A percentile compares a stretch with the other conserved stretches of the same genome.
These are phyloP conservation scores for Poecilus cupreus DNA, from an alignment of 2,888 invertebrate species.

Conservation along the genomic window DNA sequence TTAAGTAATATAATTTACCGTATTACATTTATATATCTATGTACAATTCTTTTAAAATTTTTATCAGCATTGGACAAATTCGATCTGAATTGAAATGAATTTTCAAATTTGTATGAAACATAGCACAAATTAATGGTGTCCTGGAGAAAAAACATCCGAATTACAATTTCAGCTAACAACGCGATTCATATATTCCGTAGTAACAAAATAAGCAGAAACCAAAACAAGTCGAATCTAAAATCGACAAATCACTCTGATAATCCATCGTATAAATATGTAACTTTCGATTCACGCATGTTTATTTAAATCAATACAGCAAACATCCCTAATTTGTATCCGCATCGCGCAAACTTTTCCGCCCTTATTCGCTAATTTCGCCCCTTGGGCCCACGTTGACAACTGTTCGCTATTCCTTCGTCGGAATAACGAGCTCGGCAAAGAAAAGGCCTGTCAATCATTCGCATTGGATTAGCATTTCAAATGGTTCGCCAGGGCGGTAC, in stretches of 20 bases:
- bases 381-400: not conserved
- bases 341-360: not conserved
- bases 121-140: too few relatives aligned
- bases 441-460: conserved; percentile 57
- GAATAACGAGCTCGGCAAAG: conserved; percentile 37
- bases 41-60: too few relatives aligned
- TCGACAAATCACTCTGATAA: not conserved
- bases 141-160: too few relatives aligned
- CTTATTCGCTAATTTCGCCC: conserved; percentile 4
- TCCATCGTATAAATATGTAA: conserved; percentile 4
- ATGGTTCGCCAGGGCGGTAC: not conserved
- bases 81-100: too few relatives aligned
- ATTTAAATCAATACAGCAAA: not conserved
- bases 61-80: too few relatives aligned
- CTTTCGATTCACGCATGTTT: not conserved
- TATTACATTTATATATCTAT: too few relatives aligned
- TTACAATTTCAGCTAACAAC: not conserved
- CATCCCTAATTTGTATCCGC: not conserved
- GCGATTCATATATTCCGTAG: not conserved
- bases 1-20: too few relatives aligned
- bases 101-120: too few relatives aligned
- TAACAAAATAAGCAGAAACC: not conserved
- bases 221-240: not conserved
- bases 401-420: not conserved
- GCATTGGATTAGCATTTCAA: conserved; percentile 59